Conservation (phyloP, 37 sponge, comb jelly and placozoan species). For the Crambe crambe region DNA sequence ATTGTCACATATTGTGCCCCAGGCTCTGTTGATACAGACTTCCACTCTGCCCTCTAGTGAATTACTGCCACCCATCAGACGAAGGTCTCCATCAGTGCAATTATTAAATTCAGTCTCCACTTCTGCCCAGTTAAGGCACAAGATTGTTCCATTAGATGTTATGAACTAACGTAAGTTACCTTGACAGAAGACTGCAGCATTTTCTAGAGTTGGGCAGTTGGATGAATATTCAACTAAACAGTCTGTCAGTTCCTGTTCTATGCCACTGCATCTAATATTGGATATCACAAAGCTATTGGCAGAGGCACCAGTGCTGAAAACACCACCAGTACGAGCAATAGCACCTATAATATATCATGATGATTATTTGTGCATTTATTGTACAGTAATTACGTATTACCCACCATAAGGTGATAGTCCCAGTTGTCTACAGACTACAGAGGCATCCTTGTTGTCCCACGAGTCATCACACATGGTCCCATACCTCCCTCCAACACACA, state of each 20-base stretch:
- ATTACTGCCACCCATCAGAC: conserved; percentile 20
- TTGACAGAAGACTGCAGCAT: conserved; percentile 3
- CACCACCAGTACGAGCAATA: conserved; percentile 3
- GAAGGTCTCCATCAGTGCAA: conserved; percentile 38
- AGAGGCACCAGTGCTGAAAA: neutral
- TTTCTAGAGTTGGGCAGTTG: neutral
- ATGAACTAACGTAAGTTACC: neutral
- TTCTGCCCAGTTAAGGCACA: neutral
- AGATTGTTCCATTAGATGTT: neutral
- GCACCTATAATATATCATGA: neutral
- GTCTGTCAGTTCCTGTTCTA: neutral
- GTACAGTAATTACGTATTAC: neutral
- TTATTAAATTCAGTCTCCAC: neutral
- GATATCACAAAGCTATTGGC: neutral
- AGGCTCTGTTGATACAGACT: conserved; percentile 40
- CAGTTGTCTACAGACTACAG: conserved; percentile 39
- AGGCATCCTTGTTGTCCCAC: conserved; percentile 45
- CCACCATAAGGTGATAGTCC: conserved; percentile 42
- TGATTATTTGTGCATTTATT: neutral
- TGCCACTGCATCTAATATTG: neutral
- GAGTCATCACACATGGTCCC: conserved; percentile 23
- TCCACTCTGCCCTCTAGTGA: conserved; percentile 34
- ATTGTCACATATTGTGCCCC: conserved; percentile 51
- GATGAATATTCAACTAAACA: neutral
- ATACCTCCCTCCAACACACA: conserved; percentile 9